Evolutionary conservation across 2,113 vertebrate genomes (phyloP).

Genomic region (Zosterops borbonicus): DNA sequence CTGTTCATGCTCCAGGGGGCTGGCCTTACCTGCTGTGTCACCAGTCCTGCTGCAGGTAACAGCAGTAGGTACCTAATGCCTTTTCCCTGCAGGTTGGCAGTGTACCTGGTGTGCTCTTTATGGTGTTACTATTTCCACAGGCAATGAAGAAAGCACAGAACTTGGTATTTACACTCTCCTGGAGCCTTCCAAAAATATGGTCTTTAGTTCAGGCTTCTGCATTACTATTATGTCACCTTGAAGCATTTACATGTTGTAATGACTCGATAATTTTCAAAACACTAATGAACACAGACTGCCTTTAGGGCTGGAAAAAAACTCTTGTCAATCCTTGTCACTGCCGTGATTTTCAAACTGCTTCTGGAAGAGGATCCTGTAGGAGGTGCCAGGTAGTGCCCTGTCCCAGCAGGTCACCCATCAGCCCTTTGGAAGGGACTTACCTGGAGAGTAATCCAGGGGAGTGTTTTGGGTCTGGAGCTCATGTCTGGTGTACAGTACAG

Average conservation of each 20-base stretch:
- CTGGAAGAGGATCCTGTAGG: background rate
- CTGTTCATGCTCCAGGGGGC: accelerated
- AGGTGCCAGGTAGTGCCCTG: background rate
- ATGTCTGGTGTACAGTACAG: background rate
- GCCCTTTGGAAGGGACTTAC: background rate
- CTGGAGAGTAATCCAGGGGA: background rate
- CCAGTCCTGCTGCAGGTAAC: background rate
- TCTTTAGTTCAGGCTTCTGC: background rate
- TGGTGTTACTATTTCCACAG: background rate
- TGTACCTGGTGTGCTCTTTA: background rate
- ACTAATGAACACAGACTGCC: background rate
- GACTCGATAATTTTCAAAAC: background rate
- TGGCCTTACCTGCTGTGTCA: background rate
- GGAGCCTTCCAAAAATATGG: background rate
- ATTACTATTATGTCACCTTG: background rate
- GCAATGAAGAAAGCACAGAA: background rate
- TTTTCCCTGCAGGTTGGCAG: background rate
- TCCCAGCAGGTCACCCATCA: background rate
- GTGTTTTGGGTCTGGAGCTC: background rate
- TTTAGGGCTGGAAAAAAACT: background rate
- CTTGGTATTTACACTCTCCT: background rate
- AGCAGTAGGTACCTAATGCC: background rate
- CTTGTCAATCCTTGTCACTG: background rate
- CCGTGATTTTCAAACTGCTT: background rate
- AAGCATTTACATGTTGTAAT: background rate